Percentiles rank a stretch among this genome's conserved stretches.
phyloP scores from a whole-genome alignment of 2,888 invertebrate genomes.

The Sarcophaga caerulescens region DNA sequence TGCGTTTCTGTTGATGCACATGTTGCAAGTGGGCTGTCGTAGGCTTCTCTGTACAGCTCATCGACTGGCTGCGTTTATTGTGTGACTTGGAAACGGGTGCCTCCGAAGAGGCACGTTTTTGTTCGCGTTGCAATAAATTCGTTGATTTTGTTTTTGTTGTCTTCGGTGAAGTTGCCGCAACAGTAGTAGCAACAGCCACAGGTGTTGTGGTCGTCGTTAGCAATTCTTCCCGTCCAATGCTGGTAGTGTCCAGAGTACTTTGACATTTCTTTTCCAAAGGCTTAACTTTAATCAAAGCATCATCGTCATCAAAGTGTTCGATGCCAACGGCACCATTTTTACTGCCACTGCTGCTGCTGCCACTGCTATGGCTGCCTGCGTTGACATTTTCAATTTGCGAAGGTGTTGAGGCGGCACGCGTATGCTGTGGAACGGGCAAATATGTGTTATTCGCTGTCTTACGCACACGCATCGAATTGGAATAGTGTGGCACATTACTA shows the following conservation, averaged over 20 bases:
- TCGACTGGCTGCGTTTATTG: slow-evolving; percentile 79
- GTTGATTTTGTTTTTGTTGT: slow-evolving; percentile 57
- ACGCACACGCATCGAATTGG: slow-evolving; percentile 78
- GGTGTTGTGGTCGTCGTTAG: slow-evolving; percentile 60
- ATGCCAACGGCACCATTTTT: slow-evolving; percentile 62
- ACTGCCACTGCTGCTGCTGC: slow-evolving; percentile 63
- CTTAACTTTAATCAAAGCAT: slow-evolving; percentile 68
- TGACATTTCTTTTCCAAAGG: slow-evolving; percentile 75
- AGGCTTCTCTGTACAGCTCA: slow-evolving; percentile 74
- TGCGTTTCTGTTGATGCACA: slow-evolving; percentile 76
- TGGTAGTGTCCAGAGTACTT: slow-evolving; percentile 72
- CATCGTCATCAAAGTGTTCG: slow-evolving; percentile 63
- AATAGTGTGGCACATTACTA: slow-evolving; percentile 76
- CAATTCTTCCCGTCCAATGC: slow-evolving; percentile 60
- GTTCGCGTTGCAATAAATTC: slow-evolving; percentile 70
- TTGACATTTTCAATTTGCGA: slow-evolving; percentile 79
- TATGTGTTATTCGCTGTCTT: slow-evolving; percentile 75
- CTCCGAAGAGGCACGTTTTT: slow-evolving; percentile 79
- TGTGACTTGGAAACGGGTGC: slow-evolving; percentile 74
- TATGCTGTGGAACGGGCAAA: slow-evolving; percentile 79
- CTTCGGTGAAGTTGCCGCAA: slow-evolving; percentile 52
- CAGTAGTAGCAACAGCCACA: slow-evolving; percentile 41
- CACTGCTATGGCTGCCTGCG: slow-evolving; percentile 46
- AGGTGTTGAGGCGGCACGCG: slow-evolving; percentile 80
- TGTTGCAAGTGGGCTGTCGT: slow-evolving; percentile 63